These are phyloP conservation scores for Leptobrachium ailaonicum DNA, from an alignment of 2,113 vertebrate genomes.

Conservation along the genomic window DNA sequence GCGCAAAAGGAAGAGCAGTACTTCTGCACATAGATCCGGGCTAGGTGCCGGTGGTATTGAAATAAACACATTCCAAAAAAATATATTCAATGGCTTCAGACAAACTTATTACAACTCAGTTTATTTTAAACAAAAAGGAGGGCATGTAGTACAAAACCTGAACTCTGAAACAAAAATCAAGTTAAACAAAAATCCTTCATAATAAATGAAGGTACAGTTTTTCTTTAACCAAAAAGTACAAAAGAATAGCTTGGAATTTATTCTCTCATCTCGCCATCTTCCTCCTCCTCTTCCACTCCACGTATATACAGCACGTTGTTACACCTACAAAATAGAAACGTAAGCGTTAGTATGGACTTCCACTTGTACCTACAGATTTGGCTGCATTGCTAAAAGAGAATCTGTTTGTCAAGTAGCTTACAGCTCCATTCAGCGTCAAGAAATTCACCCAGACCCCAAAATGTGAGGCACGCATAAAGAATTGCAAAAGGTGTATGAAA, in stretches of 20 bases:
- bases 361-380: too few species aligned
- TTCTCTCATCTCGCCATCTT: slow-evolving; percentile 98
- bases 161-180: not conserved
- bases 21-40: slow-evolving; percentile 58
- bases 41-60: too few species aligned
- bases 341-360: not conserved
- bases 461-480: too few species aligned
- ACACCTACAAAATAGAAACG: slow-evolving; percentile 73
- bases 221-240: slow-evolving; percentile 70
- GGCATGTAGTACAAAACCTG: not conserved
- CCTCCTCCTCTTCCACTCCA: slow-evolving; percentile 97
- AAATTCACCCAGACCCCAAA: too few species aligned
- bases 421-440: too few species aligned
- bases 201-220: slow-evolving; percentile 51
- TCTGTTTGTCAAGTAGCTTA: too few species aligned
- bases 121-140: slow-evolving; percentile 8
- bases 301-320: slow-evolving; percentile 98
- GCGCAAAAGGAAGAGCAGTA: slow-evolving; percentile 53
- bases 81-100: too few species aligned
- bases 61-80: too few species aligned
- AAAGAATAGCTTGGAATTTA: slow-evolving; percentile 62
- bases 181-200: not conserved
- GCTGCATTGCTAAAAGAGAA: too few species aligned
- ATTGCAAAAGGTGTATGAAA: too few species aligned
- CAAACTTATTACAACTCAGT: not conserved